Evolutionary conservation across 1,140 invertebrate genomes (phyloP), one percentile per base, ranked within the genome.

Genomic region (Heliconius congener): DNA sequence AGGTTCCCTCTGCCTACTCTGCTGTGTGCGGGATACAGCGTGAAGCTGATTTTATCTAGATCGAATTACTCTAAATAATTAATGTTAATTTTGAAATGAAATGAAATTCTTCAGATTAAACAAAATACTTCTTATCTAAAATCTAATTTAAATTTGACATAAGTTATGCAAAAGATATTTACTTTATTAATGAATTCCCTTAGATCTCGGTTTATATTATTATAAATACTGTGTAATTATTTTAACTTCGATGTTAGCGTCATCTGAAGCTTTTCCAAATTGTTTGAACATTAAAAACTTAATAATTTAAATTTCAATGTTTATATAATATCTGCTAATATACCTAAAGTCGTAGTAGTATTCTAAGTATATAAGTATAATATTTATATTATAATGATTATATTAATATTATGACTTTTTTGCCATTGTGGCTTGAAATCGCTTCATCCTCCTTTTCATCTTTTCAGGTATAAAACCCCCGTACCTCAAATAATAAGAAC

Each of bases 1-100:
- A 34, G 34, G 34, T 37, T 8, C 34, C 34, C 34, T 8, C 34
- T 8, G 34, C 8, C 34, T 37, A 34, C 34, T 5, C 4, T 5
- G 34, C 5, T 37, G 34, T 37, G 34, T 37, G 34, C 34, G 34
- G 34, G 0, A 37, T 37, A 1, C 8, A 37, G 34, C 34, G 34
- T 37, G 34, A 37, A 37, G 34, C 34, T 37, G 34, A 37, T 37
- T 37, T 37, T 37, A 37, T 8, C 34, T 42, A 46, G 19, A 57
- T 57, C 50, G 27, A 66, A 66, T 66, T 30, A 66, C 39, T 76
- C n/a, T n/a, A 60, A 57, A 46, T 39, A 34, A 34, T 39, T 70
- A 77, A 27, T n/a, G 9, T 39, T n/a, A 55, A 37, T 75, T 75
- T 39, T 23, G 19, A 60, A 55, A 75, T 57, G 37, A 55, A 74